Base-by-base conservation (phyloP, 1,140 invertebrate species). In the Drosophila ercepeae region DNA sequence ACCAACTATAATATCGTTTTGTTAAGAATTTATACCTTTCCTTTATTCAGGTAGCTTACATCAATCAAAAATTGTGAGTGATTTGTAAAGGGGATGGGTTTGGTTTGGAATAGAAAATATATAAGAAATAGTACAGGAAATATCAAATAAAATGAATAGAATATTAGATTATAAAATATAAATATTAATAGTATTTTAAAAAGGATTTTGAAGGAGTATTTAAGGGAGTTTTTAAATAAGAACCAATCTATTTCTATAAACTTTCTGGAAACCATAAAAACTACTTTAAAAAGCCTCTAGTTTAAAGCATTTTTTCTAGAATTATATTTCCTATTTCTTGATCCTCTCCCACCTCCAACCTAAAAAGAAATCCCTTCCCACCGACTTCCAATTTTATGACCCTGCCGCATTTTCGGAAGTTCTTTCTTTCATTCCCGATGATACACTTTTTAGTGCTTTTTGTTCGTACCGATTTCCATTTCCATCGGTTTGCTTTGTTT, bases 401-500 rank as follows among this genome's bases (percentile, higher is more conserved):
- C 36, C 48, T 13, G 19, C 25, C 25, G 36, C 53, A 53, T 75
- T 75, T 78, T 78, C 75, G 61, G 61, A 69, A 73, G 55, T 74
- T 78, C 52, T 58, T 74, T 78, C 57, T 58, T 45, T 55, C 34
- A 49, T 25, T 39, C 11, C 29, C 32, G 21, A 63, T 54, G 32
- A 13, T 67, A 34, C 60, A 44, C 45, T 54, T 67, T 67, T 64
- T 53, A 48, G 32, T 44, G 23, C 55, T 53, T 39, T 59, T 65
- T 61, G 61, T 76, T 54, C 44, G 29, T 52, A 60, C 70, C 69
- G 42, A 73, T 74, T 68, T 78, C 60, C 52, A 61, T 78, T 78
- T 82, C 36, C 44, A 61, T 64, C 48, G 69, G 29, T 23, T 39
- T 11, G 51, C 74, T 75, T 83, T 83, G 79, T 84, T 55, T 1